These are phyloP conservation scores for Aramus guarauna DNA, from an alignment of 2,113 vertebrate genomes.

Conservation along the genomic window DNA sequence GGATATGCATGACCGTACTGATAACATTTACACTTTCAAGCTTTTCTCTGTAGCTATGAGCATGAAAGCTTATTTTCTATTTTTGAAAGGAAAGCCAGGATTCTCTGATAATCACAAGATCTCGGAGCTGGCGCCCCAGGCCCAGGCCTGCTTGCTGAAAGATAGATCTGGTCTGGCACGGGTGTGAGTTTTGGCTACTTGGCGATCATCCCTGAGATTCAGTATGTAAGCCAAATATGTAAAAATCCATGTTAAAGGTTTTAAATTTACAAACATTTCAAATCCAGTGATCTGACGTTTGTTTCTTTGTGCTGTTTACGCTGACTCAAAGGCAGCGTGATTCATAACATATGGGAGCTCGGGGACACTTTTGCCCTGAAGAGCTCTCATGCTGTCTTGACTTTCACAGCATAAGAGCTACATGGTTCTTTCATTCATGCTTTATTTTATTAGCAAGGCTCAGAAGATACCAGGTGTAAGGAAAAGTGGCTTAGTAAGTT, in stretches of 20 bases:
- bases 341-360: neutral
- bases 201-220: neutral
- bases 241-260: neutral
- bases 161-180: neutral
- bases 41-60: neutral
- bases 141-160: neutral
- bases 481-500: neutral
- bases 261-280: constrained; percentile 1
- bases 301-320: neutral
- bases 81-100: neutral
- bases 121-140: fast-evolving
- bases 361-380: neutral
- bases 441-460: neutral
- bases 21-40: neutral
- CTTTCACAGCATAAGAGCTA: neutral
- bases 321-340: neutral
- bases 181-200: neutral
- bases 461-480: neutral
- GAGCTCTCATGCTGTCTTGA: neutral
- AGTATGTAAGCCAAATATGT: neutral
- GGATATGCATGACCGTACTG: neutral
- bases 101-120: neutral
- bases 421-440: neutral
- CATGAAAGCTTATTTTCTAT: neutral
- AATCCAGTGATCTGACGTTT: neutral